Conservation (phyloP, 1,140 invertebrate genomes). For the Drosophila ambigua region DNA sequence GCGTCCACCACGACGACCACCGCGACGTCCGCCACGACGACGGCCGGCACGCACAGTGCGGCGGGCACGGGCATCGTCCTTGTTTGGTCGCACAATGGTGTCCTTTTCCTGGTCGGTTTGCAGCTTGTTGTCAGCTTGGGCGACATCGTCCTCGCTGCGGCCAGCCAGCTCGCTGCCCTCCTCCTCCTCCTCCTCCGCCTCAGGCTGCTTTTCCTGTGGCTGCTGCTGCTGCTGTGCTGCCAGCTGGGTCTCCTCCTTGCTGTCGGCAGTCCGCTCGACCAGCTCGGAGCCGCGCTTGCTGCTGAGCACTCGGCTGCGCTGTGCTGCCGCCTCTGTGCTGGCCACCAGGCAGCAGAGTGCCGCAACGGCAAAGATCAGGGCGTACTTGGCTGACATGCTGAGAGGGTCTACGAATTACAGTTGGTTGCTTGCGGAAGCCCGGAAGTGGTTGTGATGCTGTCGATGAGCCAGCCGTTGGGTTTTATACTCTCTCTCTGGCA, state of each 20-base stretch:
- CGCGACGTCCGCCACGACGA: slow-evolving; percentile 31
- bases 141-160: slow-evolving; percentile 28
- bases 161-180: slow-evolving; percentile 15
- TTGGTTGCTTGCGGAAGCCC: slow-evolving; percentile 52
- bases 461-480: slow-evolving; percentile 15
- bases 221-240: slow-evolving; percentile 20
- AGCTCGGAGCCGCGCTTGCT: slow-evolving; percentile 31
- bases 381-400: slow-evolving; percentile 56
- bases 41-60: slow-evolving; percentile 55
- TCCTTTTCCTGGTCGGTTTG: slow-evolving; percentile 28
- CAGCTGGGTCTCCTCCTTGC: slow-evolving; percentile 7
- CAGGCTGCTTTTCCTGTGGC: slow-evolving; percentile 17
- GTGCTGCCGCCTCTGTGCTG: slow-evolving; percentile 50
- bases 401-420: slow-evolving; percentile 13
- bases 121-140: slow-evolving; percentile 4
- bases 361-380: slow-evolving; percentile 66
- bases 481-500: slow-evolving; percentile 44
- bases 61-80: slow-evolving; percentile 62
- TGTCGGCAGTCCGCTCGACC: slow-evolving; percentile 17
- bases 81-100: slow-evolving; percentile 41
- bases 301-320: slow-evolving; percentile 43
- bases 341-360: slow-evolving; percentile 62
- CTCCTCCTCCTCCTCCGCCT: slow-evolving; percentile 5
- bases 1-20: slow-evolving; percentile 19
- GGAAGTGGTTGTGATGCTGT: slow-evolving; percentile 70